Conservation (phyloP, 2,113 vertebrate genomes). For the Callopanchax toddi region DNA sequence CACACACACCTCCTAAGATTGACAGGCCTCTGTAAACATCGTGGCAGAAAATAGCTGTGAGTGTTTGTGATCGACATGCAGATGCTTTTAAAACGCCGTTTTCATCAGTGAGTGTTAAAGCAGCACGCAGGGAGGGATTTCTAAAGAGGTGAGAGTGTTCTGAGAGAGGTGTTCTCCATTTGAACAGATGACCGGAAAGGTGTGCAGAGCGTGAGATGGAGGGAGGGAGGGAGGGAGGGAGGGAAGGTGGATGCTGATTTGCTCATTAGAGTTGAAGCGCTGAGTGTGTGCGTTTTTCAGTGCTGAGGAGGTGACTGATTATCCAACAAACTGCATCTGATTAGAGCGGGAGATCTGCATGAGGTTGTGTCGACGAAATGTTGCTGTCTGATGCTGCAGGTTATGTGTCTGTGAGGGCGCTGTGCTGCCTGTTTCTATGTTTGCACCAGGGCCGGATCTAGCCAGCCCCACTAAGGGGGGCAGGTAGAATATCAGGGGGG, state of each 20-base stretch:
- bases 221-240: neutral
- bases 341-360: conserved; percentile 1
- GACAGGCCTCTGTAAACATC: conserved; percentile 44
- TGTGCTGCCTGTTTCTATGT: too few relatives aligned
- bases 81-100: conserved; percentile 55
- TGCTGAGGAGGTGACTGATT: neutral
- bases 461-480: too few relatives aligned
- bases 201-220: conserved; percentile 38
- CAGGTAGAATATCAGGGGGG: too few relatives aligned
- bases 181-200: conserved; percentile 34
- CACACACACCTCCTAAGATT: conserved; percentile 29
- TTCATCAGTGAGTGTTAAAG: conserved; percentile 42
- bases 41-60: conserved; percentile 53
- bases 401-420: too few relatives aligned
- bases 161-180: conserved; percentile 37
- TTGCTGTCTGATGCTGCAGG: too few relatives aligned
- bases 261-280: conserved; percentile 46
- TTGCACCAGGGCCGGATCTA: too few relatives aligned
- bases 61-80: conserved; percentile 57
- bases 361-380: neutral
- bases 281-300: conserved; percentile 15
- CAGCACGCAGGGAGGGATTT: conserved; percentile 37
- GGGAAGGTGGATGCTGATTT: conserved; percentile 9
- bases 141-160: conserved; percentile 50
- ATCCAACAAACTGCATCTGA: conserved; percentile 1